A percentile compares a stretch with the other conserved stretches of the same genome.
These are phyloP conservation scores for Zeuzera pyrina DNA, from an alignment of 2,888 invertebrate genomes.

Conservation along the genomic window DNA sequence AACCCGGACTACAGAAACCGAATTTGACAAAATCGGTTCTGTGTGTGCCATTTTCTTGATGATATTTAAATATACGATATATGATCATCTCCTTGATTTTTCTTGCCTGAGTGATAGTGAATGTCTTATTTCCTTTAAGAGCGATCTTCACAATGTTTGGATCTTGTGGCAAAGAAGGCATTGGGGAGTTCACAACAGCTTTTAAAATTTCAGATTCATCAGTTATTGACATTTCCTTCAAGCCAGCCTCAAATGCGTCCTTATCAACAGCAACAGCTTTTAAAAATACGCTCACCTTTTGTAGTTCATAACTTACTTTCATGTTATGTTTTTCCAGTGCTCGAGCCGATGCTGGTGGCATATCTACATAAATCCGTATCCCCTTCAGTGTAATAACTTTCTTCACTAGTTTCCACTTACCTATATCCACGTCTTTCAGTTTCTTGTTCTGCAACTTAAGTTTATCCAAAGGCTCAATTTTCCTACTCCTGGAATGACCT, in stretches of 20 bases:
- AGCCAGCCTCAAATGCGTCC: constrained; percentile 45
- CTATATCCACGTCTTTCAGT: constrained; percentile 36
- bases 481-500: constrained; percentile 42
- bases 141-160: constrained; percentile 37
- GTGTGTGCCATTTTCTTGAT: constrained; percentile 26
- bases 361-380: constrained; percentile 54
- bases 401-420: constrained; percentile 59
- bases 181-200: constrained; percentile 27
- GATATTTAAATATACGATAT: constrained; percentile 44
- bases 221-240: constrained; percentile 27
- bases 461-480: constrained; percentile 44
- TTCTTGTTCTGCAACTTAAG: constrained; percentile 48
- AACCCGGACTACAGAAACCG: constrained; percentile 42
- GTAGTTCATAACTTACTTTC: constrained; percentile 54
- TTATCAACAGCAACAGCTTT: constrained; percentile 57
- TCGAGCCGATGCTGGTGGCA: constrained; percentile 52
- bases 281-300: constrained; percentile 52
- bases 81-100: constrained; percentile 50
- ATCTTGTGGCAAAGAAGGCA: constrained; percentile 37
- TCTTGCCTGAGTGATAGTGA: constrained; percentile 32
- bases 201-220: constrained; percentile 21
- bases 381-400: constrained; percentile 45
- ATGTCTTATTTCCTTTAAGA: constrained; percentile 35
- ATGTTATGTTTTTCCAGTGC: constrained; percentile 45
- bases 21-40: constrained; percentile 47